Base-by-base conservation (phyloP, 1,140 invertebrate genomes). In the Cephus cinctus region DNA sequence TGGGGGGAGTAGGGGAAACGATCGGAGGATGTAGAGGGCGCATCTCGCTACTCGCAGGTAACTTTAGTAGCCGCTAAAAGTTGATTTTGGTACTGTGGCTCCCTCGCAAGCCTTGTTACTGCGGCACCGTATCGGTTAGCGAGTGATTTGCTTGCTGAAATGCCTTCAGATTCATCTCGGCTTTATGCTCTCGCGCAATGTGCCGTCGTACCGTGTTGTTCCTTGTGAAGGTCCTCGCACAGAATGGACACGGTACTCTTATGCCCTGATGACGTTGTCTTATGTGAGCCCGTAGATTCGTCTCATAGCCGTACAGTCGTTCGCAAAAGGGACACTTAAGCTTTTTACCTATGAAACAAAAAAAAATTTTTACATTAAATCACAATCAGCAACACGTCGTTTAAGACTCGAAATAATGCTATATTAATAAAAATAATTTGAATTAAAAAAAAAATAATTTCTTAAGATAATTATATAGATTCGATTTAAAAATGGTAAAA, bases 311-410 rank as follows among this genome's bases (percentile, higher is more conserved):
- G 73, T 94, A 94, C n/a, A 93, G 78, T 61, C 90, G 83, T 73
- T 94, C 90, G 79, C 91, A 94, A 71, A 89, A 93, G 61, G 91
- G 88, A 75, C 91, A 94, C 77, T 93, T 92, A 50, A 94, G 77
- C 75, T 93, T 92, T 75, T 91, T 92, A 57, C 89, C 90, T 92
- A 76, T 27, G 6, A n/a, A n/a, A 27, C 6, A 27, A 27, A 27
- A n/a, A n/a, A n/a, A n/a, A n/a, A n/a, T n/a, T n/a, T n/a, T n/a
- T n/a, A n/a, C n/a, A n/a, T n/a, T n/a, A n/a, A n/a, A n/a, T n/a
- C n/a, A n/a, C n/a, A n/a, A n/a, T n/a, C n/a, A n/a, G n/a, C n/a
- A n/a, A n/a, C n/a, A n/a, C n/a, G n/a, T n/a, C n/a, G n/a, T n/a
- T n/a, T n/a, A n/a, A n/a, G n/a, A n/a, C n/a, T n/a, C n/a, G n/a